Conservation (phyloP, 1,140 invertebrate species). For the Drosophila funebris region DNA sequence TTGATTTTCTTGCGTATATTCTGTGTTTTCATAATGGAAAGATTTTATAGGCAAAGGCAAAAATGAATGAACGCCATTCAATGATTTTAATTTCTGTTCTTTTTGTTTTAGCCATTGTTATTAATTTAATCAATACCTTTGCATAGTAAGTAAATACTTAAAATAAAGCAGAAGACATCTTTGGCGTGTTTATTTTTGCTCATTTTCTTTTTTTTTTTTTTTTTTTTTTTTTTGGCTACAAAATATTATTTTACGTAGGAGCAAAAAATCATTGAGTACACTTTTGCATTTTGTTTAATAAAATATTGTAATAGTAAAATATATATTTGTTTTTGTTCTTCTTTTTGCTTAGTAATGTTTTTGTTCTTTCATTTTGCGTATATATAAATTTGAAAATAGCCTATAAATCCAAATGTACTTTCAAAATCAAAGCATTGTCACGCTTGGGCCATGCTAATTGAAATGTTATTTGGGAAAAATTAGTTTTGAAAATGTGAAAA, state of each 20-base stretch:
- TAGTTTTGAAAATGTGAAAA: conserved; percentile 16
- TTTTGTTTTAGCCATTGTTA: conserved; percentile 2
- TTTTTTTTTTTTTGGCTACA: conserved; percentile 67
- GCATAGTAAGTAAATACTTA: conserved; percentile 61
- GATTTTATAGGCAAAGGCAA: conserved; percentile 46
- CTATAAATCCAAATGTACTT: conserved; percentile 71
- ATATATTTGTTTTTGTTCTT: conserved; percentile 59
- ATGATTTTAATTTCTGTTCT: conserved; percentile 2
- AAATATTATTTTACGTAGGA: conserved; percentile 55
- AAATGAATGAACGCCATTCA: conserved; percentile 16
- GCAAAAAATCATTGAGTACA: conserved; percentile 78
- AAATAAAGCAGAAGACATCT: conserved; percentile 81
- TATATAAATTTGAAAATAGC: conserved; percentile 81
- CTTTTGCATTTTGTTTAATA: conserved; percentile 75
- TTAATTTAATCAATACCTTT: conserved; percentile 20
- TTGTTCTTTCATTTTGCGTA: conserved; percentile 35
- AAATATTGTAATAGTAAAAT: conserved; percentile 79
- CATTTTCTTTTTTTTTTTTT: conserved; percentile 46
- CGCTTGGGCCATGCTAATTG: conserved; percentile 43
- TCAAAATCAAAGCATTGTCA: conserved; percentile 69
- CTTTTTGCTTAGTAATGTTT: conserved; percentile 23
- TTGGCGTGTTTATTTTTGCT: conserved; percentile 68
- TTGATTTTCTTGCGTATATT: conserved; percentile 76
- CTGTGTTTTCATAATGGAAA: conserved; percentile 68
- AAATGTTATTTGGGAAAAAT: conserved; percentile 26